A percentile compares a stretch with the other conserved stretches of the same genome.
These are phyloP conservation scores for Sturmia bella DNA, from an alignment of 2,888 invertebrate genomes.

Conservation along the genomic window DNA sequence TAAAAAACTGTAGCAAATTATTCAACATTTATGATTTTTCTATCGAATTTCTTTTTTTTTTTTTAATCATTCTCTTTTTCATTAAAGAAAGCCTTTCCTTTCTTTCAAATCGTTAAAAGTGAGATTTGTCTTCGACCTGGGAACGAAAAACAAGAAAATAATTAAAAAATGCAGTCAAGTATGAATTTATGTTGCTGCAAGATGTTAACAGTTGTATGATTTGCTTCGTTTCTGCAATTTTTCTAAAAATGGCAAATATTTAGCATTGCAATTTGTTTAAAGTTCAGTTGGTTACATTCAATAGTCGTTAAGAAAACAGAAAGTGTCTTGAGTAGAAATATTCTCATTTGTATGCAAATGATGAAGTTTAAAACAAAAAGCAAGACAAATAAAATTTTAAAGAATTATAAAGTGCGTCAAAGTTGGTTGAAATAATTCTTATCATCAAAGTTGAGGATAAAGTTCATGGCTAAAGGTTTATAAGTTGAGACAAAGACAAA, in stretches of 20 bases:
- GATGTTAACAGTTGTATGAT: background rate
- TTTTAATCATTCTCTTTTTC: no score
- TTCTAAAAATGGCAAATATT: background rate
- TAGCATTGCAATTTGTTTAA: background rate
- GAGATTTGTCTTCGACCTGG: no score
- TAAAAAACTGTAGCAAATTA: no score
- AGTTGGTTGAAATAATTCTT: no score
- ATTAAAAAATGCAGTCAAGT: conserved; percentile 7
- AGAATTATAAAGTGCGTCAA: no score
- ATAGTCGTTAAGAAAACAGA: background rate
- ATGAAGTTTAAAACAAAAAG: background rate
- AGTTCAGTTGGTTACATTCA: background rate
- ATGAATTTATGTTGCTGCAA: background rate
- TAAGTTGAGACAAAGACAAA: no score
- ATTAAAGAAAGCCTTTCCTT: background rate
- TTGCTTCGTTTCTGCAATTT: background rate
- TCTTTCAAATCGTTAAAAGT: background rate
- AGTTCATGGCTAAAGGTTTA: no score
- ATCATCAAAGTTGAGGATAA: no score
- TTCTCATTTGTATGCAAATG: background rate
- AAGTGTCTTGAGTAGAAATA: background rate
- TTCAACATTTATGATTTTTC: no score
- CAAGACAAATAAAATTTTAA: no score
- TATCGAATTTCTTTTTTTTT: no score
- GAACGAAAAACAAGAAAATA: background rate